Evolutionary conservation across 2,113 vertebrate species (phyloP).

Genomic region (Erythrocercus mccallii): DNA sequence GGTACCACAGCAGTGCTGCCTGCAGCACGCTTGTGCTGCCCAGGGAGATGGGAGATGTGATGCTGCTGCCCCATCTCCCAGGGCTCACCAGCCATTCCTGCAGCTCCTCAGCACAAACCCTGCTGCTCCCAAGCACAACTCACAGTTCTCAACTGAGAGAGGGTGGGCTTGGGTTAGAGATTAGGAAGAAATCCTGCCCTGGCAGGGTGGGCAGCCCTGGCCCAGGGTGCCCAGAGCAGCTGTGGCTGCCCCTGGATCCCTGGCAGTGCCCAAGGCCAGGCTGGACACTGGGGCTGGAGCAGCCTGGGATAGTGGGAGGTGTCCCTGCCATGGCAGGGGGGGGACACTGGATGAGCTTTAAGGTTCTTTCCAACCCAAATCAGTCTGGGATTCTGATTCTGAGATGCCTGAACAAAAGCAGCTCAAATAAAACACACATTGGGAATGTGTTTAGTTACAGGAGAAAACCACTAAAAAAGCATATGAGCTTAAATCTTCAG

Average conservation of each 20-base stretch:
- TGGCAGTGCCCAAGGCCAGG: not conserved
- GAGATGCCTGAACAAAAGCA: not conserved
- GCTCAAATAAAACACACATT: not conserved
- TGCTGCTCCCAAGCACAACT: too few relatives aligned
- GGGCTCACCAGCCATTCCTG: too few relatives aligned
- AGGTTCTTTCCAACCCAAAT: not conserved
- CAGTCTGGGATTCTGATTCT: not conserved
- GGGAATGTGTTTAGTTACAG: not conserved
- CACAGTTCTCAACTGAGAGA: not conserved
- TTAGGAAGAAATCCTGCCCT: not conserved
- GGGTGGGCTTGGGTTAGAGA: not conserved
- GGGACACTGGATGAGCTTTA: rapidly evolving
- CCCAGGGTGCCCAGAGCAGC: not conserved
- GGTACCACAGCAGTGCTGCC: not conserved
- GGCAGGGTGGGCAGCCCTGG: rapidly evolving
- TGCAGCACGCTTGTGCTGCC: too few relatives aligned
- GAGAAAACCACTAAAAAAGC: not conserved
- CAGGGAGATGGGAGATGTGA: too few relatives aligned
- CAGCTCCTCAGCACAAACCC: too few relatives aligned
- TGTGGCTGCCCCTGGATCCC: not conserved
- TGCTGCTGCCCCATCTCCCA: too few relatives aligned
- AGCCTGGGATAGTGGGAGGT: rapidly evolving
- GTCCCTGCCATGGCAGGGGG: not conserved
- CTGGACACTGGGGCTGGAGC: not conserved
- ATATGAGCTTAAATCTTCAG: not conserved